These are phyloP conservation scores for Intellagama lesueurii DNA, from an alignment of 2,797 vertebrate genomes.

Conservation along the genomic window DNA sequence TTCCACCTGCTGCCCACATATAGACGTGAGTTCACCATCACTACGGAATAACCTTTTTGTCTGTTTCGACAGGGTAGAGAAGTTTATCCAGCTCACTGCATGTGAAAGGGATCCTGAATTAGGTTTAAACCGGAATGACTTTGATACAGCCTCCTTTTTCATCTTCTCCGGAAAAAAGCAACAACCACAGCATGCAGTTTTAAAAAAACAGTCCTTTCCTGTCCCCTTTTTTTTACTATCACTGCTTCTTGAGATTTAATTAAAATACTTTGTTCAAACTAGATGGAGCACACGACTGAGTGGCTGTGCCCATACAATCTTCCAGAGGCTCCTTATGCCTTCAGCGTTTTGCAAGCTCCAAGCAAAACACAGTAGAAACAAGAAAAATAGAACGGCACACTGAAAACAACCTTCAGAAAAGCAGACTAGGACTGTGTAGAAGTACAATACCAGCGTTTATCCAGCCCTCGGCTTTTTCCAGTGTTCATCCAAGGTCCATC, in stretches of 20 bases:
- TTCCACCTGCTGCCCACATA: conserved; percentile 76
- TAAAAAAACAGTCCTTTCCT: conserved; percentile 54
- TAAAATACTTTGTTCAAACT: conserved; percentile 50
- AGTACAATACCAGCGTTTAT: conserved; percentile 45
- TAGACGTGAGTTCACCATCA: conserved; percentile 86
- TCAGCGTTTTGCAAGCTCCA: conserved; percentile 59
- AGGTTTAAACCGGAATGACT: conserved; percentile 86
- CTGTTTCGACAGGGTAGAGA: conserved; percentile 90
- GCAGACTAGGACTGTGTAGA: conserved; percentile 59
- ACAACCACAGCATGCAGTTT: conserved; percentile 40
- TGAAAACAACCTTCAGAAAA: conserved; percentile 69
- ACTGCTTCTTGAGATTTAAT: conserved; percentile 47
- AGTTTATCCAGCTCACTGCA: conserved; percentile 93
- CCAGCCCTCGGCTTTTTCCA: conserved; percentile 47
- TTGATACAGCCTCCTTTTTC: conserved; percentile 89
- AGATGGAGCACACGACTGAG: conserved; percentile 52
- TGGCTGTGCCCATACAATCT: conserved; percentile 60
- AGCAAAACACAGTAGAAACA: conserved; percentile 68
- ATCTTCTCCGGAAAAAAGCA: conserved; percentile 78
- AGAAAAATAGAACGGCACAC: conserved; percentile 63
- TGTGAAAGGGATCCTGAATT: conserved; percentile 84
- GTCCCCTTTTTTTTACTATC: conserved; percentile 50
- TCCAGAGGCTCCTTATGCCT: conserved; percentile 61
- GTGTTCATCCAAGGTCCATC: conserved; percentile 65
- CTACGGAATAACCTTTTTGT: conserved; percentile 92